Evolutionary conservation across 2,888 invertebrate genomes (phyloP).

Genomic region (Calameuta filiformis): DNA sequence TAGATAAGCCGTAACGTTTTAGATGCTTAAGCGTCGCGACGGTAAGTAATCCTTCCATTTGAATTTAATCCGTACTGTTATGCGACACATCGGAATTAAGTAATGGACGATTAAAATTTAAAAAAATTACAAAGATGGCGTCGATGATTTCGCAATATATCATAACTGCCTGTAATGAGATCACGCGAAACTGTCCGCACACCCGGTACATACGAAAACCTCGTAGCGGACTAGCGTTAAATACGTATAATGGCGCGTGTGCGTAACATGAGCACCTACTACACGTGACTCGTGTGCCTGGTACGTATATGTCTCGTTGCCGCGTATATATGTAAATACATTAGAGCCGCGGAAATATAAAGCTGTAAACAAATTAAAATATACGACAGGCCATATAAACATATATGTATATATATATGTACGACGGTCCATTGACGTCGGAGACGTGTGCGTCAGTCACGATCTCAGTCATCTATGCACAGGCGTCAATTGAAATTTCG

Average conservation of each 20-base stretch:
- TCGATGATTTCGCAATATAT: not conserved
- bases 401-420: not conserved
- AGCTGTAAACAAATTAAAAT: constrained; percentile 10
- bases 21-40: not conserved
- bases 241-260: not conserved
- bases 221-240: not conserved
- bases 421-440: not conserved
- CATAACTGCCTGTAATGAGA: not conserved
- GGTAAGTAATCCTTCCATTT: not conserved
- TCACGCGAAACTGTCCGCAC: not conserved
- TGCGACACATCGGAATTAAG: not conserved
- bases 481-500: not conserved
- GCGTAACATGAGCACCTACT: not conserved
- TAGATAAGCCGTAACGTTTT: constrained; percentile 33
- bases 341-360: not conserved
- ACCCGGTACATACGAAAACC: not conserved
- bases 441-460: not conserved
- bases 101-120: not conserved
- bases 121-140: not conserved
- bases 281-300: not conserved
- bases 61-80: not conserved
- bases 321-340: not conserved
- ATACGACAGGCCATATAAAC: not conserved
- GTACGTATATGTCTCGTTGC: not conserved
- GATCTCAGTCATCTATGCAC: not conserved